A percentile compares a stretch with the other conserved stretches of the same genome.
These are phyloP conservation scores for Thomomys bottae DNA, from an alignment of 2,113 vertebrate genomes.

Conservation along the genomic window DNA sequence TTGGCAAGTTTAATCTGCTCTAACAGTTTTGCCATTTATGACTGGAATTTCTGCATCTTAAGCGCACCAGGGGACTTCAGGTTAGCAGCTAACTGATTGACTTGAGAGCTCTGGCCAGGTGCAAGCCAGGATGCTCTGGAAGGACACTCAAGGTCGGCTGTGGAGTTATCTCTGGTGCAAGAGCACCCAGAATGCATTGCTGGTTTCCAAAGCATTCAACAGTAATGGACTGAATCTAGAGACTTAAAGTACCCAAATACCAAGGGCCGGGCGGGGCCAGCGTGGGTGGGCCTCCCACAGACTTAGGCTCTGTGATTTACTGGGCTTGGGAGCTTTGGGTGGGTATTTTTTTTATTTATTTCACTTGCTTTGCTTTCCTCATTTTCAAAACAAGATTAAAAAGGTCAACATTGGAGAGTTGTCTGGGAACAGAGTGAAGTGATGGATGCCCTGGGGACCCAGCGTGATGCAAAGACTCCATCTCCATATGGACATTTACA, in stretches of 20 bases:
- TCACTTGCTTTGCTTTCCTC: not conserved
- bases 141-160: accelerated
- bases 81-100: constrained; percentile 18
- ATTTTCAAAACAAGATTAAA: not conserved
- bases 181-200: not conserved
- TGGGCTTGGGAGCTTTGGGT: not conserved
- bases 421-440: not conserved
- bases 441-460: not conserved
- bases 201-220: not conserved
- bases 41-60: constrained; percentile 66
- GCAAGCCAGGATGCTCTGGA: not conserved
- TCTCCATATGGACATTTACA: not conserved
- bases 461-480: accelerated
- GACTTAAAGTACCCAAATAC: not conserved
- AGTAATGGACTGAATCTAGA: not conserved
- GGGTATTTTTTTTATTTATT: not conserved
- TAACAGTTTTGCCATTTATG: constrained; percentile 69
- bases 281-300: not conserved
- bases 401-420: not conserved
- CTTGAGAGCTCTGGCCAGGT: constrained; percentile 43
- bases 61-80: constrained; percentile 52
- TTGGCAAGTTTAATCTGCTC: constrained; percentile 66
- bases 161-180: not conserved
- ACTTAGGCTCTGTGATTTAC: not conserved
- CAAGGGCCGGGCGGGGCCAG: not conserved